phyloP scores from a whole-genome alignment of 1,140 invertebrate genomes.

The Heliconius nattereri region DNA sequence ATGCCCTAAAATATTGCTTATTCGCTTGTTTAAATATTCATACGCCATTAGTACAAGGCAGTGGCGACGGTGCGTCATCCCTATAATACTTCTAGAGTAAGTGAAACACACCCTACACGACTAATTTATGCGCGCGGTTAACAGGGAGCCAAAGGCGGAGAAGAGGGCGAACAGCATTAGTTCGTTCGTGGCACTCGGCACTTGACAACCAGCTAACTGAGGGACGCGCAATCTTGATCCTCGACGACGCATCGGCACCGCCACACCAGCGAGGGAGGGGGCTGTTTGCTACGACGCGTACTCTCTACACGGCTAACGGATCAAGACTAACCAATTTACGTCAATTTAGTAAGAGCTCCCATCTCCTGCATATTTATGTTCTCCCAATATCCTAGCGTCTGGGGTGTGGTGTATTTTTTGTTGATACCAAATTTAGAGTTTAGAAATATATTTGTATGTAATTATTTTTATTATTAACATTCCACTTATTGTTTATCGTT shows the following conservation, averaged over 20 bases:
- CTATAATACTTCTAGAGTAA: background rate
- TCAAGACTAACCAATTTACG: slow-evolving; percentile 51
- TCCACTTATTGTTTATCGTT: slow-evolving; percentile 77
- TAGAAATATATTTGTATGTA: slow-evolving; percentile 33
- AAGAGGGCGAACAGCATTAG: slow-evolving; percentile 82
- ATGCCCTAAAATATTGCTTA: background rate
- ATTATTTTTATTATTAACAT: slow-evolving; percentile 71
- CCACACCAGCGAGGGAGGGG: slow-evolving; percentile 52
- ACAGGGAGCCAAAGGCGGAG: slow-evolving; percentile 82
- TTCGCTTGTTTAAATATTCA: background rate
- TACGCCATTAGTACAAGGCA: slow-evolving; percentile 1
- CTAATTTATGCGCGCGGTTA: slow-evolving; percentile 41
- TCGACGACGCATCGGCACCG: slow-evolving; percentile 58
- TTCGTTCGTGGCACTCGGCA: slow-evolving; percentile 81
- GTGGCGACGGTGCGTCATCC: slow-evolving; percentile 1
- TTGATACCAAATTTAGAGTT: slow-evolving; percentile 77
- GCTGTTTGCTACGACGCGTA: slow-evolving; percentile 43
- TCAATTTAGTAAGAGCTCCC: slow-evolving; percentile 51
- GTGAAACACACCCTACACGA: background rate
- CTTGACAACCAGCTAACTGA: slow-evolving; percentile 81
- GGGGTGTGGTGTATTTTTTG: slow-evolving; percentile 67
- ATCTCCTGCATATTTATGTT: slow-evolving; percentile 60
- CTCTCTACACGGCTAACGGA: slow-evolving; percentile 53
- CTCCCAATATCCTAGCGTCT: slow-evolving; percentile 43
- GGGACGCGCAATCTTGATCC: slow-evolving; percentile 74